These are phyloP conservation scores for Gallinago solitaria DNA, from an alignment of 2,797 vertebrate species.

Conservation along the genomic window DNA sequence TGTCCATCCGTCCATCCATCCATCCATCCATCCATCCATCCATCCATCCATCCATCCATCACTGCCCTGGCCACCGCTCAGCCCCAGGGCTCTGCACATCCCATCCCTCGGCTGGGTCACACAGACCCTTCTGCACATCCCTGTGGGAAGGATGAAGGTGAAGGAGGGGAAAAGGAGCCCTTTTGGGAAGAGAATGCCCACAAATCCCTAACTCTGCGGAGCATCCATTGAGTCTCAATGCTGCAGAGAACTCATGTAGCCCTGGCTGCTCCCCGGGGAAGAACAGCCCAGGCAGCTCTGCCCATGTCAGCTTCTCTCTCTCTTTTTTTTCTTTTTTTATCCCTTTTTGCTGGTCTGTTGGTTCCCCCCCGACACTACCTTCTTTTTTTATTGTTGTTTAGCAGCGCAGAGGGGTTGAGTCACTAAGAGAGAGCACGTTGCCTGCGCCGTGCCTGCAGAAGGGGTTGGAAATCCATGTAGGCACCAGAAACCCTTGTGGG, in stretches of 20 bases:
- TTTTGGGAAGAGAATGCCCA: not conserved
- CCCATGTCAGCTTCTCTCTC: not conserved
- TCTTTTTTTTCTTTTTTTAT: not conserved
- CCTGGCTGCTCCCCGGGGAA: not conserved
- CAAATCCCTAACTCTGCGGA: not conserved
- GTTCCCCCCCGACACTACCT: not conserved
- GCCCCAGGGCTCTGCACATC: not conserved
- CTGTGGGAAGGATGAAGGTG: not conserved
- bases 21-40: too few species aligned
- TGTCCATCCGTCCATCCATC: not conserved
- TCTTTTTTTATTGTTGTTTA: not conserved
- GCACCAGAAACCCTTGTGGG: not conserved
- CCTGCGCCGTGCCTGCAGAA: fast-evolving
- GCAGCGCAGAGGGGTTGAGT: not conserved
- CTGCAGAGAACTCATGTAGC: not conserved
- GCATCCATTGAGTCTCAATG: not conserved
- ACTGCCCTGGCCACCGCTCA: not conserved
- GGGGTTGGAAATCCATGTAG: not conserved
- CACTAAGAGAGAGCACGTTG: not conserved
- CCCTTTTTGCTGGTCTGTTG: not conserved
- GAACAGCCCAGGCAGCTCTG: not conserved
- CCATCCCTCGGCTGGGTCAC: not conserved
- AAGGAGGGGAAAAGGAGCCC: not conserved
- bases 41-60: not conserved
- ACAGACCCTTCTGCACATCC: not conserved